Base-by-base conservation (phyloP, 2,888 invertebrate species). In the Neoscelio sp. region DNA sequence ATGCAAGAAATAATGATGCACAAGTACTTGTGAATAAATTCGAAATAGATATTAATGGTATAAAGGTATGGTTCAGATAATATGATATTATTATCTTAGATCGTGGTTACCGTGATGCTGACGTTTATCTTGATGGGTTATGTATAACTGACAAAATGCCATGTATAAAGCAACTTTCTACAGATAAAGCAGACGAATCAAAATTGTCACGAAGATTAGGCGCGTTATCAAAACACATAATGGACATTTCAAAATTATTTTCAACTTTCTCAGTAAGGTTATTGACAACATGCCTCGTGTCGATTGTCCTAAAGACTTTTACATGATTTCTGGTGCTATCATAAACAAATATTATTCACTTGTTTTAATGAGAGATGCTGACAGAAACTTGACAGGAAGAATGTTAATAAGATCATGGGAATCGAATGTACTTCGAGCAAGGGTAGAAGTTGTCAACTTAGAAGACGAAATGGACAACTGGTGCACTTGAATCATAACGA, bases 221-320 rank as follows among this genome's bases (percentile, higher is more conserved):
- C 68, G 56, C 73, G 26, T 78, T 1, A 30, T 76, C 5, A 50
- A 76, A 67, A 40, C 73, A 28, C 18, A 68, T 13, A 80, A 77
- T 20, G 77, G 68, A 1, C 65, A 78, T 15, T n/a, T 75, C 8
- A 64, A 76, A 58, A 44, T 8, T 10, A 62, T 75, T 42, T 60
- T 74, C 18, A 79, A 71, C 38, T 75, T 79, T 20, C 44, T 67
- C 12, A 33, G 6, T 6, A 52, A 70, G 44, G 50, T 26, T n/a
- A 64, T 64, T 17, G n/a, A n/a, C n/a, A 15, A 7, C 15, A 52
- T 48, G 46, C 30, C 38, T 17, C 65, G 52, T 23, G 23, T 42
- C 0, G 28, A 50, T 5, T 1, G 15, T 42, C 40, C 42, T 0
- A 64, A 17, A 12, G 50, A 38, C 15, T 70, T 50, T 28, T 67